These are phyloP conservation scores for Onychostruthus taczanowskii DNA, from an alignment of 2,113 vertebrate genomes.

Conservation along the genomic window DNA sequence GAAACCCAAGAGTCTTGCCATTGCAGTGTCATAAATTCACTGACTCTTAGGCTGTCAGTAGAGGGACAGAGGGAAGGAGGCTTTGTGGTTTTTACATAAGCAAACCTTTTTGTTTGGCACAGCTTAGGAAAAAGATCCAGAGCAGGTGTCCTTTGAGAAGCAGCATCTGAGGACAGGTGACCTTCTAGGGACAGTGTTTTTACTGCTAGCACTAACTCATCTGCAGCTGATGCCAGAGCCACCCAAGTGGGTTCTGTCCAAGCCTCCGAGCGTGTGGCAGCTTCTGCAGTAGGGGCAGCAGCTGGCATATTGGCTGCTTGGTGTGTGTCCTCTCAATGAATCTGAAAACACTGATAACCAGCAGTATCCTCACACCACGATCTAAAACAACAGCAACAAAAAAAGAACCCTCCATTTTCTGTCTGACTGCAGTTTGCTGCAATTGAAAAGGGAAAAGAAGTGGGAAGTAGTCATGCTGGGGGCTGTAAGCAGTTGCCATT, in stretches of 20 bases:
- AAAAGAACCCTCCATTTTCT: background rate
- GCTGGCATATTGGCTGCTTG: background rate
- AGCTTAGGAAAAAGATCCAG: background rate
- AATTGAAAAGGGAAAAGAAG: background rate
- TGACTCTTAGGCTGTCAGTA: background rate
- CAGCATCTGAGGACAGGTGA: background rate
- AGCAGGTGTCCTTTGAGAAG: background rate
- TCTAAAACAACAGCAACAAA: background rate
- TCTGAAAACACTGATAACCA: background rate
- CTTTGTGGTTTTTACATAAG: background rate
- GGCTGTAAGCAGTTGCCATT: background rate
- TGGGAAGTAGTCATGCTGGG: background rate
- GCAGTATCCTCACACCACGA: background rate
- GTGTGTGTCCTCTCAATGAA: rapidly evolving
- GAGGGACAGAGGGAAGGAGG: background rate
- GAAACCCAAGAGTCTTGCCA: background rate
- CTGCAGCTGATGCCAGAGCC: slow-evolving; percentile 10
- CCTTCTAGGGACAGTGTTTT: background rate
- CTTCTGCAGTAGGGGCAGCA: background rate
- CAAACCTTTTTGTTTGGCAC: background rate
- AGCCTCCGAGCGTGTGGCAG: rapidly evolving
- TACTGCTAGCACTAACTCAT: background rate
- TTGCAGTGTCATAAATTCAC: background rate
- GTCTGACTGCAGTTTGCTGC: background rate
- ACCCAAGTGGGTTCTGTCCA: background rate